Evolutionary conservation across 2,113 vertebrate genomes (phyloP), one percentile per base, ranked within the genome.

Genomic region (Irena cyanogastra): DNA sequence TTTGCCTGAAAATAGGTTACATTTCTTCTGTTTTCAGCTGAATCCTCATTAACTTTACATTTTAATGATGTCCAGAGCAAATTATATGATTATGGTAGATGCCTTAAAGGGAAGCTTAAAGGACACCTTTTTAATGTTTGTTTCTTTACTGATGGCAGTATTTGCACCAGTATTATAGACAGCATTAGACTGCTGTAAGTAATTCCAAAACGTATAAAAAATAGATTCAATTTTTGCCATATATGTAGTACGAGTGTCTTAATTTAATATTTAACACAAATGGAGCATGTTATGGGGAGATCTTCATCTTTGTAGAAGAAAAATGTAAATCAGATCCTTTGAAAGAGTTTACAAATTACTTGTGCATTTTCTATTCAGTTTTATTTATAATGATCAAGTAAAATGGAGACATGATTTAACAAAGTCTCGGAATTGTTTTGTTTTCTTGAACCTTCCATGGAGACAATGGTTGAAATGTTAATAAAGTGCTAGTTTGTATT

Each of bases 1-100:
- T 98, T 98, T 98, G 98, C 98, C 97, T 98, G 97, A 98, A 98
- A 98, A 98, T 98, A 98, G 98, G 98, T 99, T 98, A 98, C 97
- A 98, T 97, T 98, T 98, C 97, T 98, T 98, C 98, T 98, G 98
- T 98, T 98, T 98, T 97, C 97, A 97, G 98, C 97, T 96, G 92
- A 98, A 98, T 98, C 98, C 99, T 99, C 98, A 99, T 99, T 99
- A 99, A 98, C 98, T 97, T 98, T 98, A 98, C 97, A 98, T 99
- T 99, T 99, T 99, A 99, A 99, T 99, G 98, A 99, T 98, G 98
- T 98, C 98, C 97, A 98, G 97, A 97, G 97, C 97, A 98, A 98
- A 98, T 97, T 97, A 98, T 76, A 96, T 94, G 95, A 97, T 98
- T 97, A 97, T 97, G 96, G 97, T 95, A 93, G 96, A 96, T 98